Evolutionary conservation across 2,797 vertebrate genomes (phyloP).

Genomic region (Tragelaphus eurycerus): DNA sequence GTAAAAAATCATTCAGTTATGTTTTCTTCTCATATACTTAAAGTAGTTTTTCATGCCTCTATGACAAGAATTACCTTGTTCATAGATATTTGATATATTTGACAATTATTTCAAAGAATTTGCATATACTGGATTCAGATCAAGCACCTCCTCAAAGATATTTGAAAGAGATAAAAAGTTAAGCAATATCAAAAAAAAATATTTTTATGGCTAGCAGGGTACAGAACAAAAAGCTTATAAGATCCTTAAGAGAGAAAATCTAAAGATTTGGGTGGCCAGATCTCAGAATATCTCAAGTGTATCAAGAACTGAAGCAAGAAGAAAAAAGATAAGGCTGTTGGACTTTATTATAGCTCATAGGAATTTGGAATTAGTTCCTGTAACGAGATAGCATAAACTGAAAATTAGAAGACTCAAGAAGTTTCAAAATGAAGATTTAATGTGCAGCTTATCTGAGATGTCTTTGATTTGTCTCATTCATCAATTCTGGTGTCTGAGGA

Average conservation of each 20-base stretch:
- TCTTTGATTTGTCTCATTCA: background rate
- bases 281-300: background rate
- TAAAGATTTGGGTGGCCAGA: background rate
- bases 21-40: background rate
- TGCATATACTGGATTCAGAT: background rate
- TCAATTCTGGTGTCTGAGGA: background rate
- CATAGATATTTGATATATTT: conserved; percentile 1
- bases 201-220: background rate
- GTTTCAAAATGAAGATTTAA: conserved; percentile 33
- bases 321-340: background rate
- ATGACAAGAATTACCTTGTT: background rate
- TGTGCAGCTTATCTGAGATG: background rate
- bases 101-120: conserved; percentile 34
- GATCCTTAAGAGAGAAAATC: conserved; percentile 6
- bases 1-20: background rate
- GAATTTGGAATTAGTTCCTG: background rate
- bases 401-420: conserved; percentile 12
- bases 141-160: conserved; percentile 34
- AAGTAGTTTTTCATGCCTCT: conserved; percentile 15
- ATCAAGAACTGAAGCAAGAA: background rate
- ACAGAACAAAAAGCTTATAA: conserved; percentile 12
- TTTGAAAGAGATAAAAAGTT: conserved; percentile 52
- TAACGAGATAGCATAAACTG: background rate
- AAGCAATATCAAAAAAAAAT: conserved; percentile 16
- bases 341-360: background rate